Evolutionary conservation across 2,888 invertebrate genomes (phyloP).

Genomic region (Phrixothrix hirtus): DNA sequence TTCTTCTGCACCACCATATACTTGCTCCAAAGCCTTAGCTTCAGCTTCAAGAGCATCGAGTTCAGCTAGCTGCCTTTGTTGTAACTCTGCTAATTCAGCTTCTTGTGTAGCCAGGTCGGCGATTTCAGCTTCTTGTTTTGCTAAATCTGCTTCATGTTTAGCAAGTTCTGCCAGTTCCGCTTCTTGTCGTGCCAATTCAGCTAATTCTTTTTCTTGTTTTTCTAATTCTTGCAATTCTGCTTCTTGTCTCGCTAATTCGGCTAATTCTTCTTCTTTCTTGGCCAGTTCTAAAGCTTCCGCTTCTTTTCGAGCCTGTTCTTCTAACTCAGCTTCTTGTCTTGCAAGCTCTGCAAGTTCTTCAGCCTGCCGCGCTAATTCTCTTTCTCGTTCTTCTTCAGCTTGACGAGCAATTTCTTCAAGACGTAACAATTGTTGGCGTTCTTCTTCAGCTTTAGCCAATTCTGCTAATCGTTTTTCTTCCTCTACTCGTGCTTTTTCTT

Average conservation of each 20-base stretch:
- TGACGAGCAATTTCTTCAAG: slow-evolving; percentile 65
- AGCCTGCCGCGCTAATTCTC: slow-evolving; percentile 68
- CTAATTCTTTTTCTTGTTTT: slow-evolving; percentile 62
- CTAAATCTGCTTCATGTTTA: slow-evolving; percentile 42
- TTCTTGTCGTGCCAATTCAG: slow-evolving; percentile 56
- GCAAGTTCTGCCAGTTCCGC: slow-evolving; percentile 64
- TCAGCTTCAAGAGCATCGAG: slow-evolving; percentile 45
- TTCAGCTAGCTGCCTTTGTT: slow-evolving; percentile 34
- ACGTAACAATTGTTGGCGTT: slow-evolving; percentile 57
- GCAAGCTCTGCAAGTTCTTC: slow-evolving; percentile 56
- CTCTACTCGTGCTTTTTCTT: slow-evolving; percentile 59
- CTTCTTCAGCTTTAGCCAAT: slow-evolving; percentile 53
- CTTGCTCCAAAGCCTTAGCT: slow-evolving; percentile 39
- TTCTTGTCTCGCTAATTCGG: slow-evolving; percentile 58
- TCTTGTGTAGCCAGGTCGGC: slow-evolving; percentile 43
- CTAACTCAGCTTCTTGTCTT: slow-evolving; percentile 68
- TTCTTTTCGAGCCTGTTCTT: slow-evolving; percentile 62
- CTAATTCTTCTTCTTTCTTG: slow-evolving; percentile 63
- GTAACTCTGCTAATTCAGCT: slow-evolving; percentile 31
- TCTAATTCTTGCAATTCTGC: slow-evolving; percentile 65
- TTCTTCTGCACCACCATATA: slow-evolving; percentile 5
- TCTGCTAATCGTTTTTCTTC: slow-evolving; percentile 57
- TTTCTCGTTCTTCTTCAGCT: slow-evolving; percentile 67
- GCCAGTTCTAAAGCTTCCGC: slow-evolving; percentile 58
- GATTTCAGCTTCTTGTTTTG: slow-evolving; percentile 44